phyloP scores from a whole-genome alignment of 2,888 invertebrate species.

The Amiota communis region DNA sequence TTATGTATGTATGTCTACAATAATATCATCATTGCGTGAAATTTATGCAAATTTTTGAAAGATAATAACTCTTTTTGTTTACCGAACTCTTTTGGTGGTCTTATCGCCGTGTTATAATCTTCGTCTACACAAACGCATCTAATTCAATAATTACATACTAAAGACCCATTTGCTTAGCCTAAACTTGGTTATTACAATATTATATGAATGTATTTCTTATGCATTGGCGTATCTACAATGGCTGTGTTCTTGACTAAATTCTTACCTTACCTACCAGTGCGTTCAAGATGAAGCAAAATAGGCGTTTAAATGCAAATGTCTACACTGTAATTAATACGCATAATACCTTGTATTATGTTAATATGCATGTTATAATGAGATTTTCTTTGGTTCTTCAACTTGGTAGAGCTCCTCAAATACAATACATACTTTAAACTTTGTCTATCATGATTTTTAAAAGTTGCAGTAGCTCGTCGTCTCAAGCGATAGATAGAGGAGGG shows the following conservation, averaged over 20 bases:
- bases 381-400: constrained; percentile 26
- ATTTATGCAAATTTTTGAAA: constrained; percentile 65
- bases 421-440: no score
- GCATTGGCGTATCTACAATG: background rate
- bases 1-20: no score
- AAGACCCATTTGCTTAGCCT: constrained; percentile 32
- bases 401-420: background rate
- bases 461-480: background rate
- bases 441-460: no score
- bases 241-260: constrained; percentile 33
- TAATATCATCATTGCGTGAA: constrained; percentile 52
- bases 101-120: constrained; percentile 41
- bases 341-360: constrained; percentile 64
- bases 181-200: constrained; percentile 52
- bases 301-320: constrained; percentile 66
- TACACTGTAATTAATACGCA: constrained; percentile 66
- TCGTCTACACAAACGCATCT: constrained; percentile 55
- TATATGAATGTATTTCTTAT: no score
- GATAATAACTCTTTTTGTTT: constrained; percentile 64
- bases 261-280: background rate
- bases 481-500: background rate
- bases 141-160: constrained; percentile 60
- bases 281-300: constrained; percentile 49
- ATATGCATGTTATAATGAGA: constrained; percentile 60
- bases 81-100: constrained; percentile 47